Conservation (phyloP, 2,113 vertebrate species). For the Thunnus thynnus region DNA sequence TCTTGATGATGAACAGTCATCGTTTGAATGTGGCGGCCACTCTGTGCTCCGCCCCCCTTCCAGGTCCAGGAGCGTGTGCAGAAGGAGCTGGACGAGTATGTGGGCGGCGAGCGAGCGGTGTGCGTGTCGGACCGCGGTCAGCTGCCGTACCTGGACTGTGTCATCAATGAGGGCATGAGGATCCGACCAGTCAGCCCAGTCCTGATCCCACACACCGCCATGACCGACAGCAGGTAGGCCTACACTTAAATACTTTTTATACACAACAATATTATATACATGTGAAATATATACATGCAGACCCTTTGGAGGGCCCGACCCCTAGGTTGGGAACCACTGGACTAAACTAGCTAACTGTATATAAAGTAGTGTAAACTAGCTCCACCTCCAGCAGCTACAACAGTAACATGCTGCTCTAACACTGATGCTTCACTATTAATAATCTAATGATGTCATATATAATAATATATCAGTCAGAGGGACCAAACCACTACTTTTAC, state of each 20-base stretch:
- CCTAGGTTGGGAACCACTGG: too few relatives aligned
- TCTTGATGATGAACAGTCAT: not conserved
- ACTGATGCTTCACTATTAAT: too few relatives aligned
- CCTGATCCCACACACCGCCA: slow-evolving; percentile 85
- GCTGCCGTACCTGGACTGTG: slow-evolving; percentile 83
- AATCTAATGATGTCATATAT: too few relatives aligned
- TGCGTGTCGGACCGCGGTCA: slow-evolving; percentile 71
- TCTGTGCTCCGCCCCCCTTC: not conserved
- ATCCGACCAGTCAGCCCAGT: slow-evolving; percentile 86
- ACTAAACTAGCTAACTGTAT: too few relatives aligned
- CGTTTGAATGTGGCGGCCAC: rapidly evolving
- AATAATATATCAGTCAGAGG: too few relatives aligned
- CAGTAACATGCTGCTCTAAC: too few relatives aligned
- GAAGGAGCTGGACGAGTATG: slow-evolving; percentile 82
- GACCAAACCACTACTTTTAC: too few relatives aligned
- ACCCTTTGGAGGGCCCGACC: too few relatives aligned
- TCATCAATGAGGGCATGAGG: slow-evolving; percentile 86
- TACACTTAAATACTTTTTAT: not conserved
- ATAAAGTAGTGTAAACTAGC: not conserved
- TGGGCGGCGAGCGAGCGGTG: slow-evolving; percentile 74
- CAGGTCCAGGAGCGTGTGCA: slow-evolving; percentile 84
- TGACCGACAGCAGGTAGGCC: slow-evolving; percentile 80
- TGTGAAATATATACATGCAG: too few relatives aligned
- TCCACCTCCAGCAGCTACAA: too few relatives aligned
- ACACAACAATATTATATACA: too few relatives aligned